A percentile compares a stretch with the other conserved stretches of the same genome.
Conservation (phyloP, 2,113 vertebrate genomes). For the Aplodontia rufa region DNA sequence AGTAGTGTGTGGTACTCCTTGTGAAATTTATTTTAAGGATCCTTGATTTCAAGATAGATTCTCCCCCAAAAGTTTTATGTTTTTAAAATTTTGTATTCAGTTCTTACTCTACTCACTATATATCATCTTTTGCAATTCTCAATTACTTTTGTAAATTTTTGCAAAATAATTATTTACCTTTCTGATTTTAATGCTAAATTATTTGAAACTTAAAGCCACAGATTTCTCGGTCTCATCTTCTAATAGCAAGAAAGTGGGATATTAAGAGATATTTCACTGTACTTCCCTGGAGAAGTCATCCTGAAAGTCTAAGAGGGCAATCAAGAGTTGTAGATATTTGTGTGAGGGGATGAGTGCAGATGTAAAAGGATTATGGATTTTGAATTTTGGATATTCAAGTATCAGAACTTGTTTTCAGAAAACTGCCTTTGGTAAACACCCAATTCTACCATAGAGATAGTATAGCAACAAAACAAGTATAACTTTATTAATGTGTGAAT, state of each 20-base stretch:
- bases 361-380: background rate
- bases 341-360: background rate
- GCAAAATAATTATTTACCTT: background rate
- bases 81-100: conserved; percentile 9
- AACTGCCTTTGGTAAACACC: background rate
- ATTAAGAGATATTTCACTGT: background rate
- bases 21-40: background rate
- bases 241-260: background rate
- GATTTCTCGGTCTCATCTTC: background rate
- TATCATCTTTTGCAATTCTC: background rate
- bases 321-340: background rate
- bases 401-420: background rate
- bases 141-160: background rate
- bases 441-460: background rate
- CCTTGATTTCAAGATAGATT: background rate
- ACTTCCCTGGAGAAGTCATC: background rate
- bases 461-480: background rate
- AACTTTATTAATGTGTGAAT: background rate
- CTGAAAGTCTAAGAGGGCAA: background rate
- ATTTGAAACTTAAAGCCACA: background rate
- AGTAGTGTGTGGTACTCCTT: background rate
- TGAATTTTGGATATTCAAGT: background rate
- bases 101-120: background rate
- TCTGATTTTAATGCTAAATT: background rate
- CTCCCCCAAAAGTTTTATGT: background rate